Percentiles rank a stretch among this genome's conserved stretches.
Conservation (phyloP, 1,140 invertebrate genomes). For the Drosophila melanica region DNA sequence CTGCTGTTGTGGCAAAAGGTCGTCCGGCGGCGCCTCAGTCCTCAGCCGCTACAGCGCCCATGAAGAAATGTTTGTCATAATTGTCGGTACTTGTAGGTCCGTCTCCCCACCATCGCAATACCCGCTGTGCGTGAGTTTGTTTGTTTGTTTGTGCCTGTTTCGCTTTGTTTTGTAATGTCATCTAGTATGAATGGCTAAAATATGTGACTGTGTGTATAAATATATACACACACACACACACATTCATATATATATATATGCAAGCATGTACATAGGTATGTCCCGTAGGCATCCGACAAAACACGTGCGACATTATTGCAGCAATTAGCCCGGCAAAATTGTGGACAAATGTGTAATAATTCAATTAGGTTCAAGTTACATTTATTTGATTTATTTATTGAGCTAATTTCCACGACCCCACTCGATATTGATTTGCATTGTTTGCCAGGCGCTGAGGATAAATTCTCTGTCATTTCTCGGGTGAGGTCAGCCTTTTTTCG, state of each 20-base stretch:
- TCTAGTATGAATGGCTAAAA: conserved; percentile 58
- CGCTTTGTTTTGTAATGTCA: conserved; percentile 66
- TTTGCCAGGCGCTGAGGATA: background rate
- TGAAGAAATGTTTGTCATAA: conserved; percentile 76
- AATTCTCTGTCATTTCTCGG: background rate
- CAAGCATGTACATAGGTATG: conserved; percentile 7
- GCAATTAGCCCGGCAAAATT: conserved; percentile 75
- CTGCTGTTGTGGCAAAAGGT: conserved; percentile 64
- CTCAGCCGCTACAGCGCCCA: conserved; percentile 17
- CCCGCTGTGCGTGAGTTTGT: background rate
- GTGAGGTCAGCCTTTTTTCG: background rate
- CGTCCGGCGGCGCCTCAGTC: conserved; percentile 38
- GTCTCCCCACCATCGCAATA: background rate
- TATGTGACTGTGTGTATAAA: conserved; percentile 37
- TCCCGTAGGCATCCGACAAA: conserved; percentile 27
- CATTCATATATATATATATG: background rate
- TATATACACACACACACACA: too few species aligned
- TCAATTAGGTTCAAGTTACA: conserved; percentile 80
- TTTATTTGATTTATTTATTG: conserved; percentile 76
- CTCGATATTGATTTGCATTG: conserved; percentile 27
- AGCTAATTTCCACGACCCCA: conserved; percentile 36
- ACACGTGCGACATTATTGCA: conserved; percentile 79
- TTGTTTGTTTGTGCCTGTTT: conserved; percentile 12
- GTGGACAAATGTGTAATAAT: conserved; percentile 78
- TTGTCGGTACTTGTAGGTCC: conserved; percentile 69